Evolutionary conservation across 2,888 invertebrate genomes (phyloP).

Genomic region (Orthonevra nobilis): DNA sequence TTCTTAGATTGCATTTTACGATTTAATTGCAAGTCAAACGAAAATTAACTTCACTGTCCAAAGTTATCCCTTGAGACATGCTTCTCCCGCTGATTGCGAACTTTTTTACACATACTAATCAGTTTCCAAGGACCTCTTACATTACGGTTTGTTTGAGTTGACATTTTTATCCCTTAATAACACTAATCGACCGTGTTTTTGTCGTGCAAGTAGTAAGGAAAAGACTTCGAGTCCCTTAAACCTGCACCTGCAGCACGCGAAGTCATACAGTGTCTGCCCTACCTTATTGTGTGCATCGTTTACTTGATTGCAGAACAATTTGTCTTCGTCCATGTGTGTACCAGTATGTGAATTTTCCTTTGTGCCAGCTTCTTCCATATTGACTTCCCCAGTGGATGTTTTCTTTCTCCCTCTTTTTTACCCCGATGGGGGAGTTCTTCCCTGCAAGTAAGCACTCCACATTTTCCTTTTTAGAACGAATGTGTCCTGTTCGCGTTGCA

Average conservation of each 20-base stretch:
- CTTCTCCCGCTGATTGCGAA: too few relatives aligned
- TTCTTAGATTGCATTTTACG: too few relatives aligned
- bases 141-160: too few relatives aligned
- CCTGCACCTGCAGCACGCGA: conserved; percentile 53
- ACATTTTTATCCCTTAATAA: too few relatives aligned
- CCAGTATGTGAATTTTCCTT: too few relatives aligned
- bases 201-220: conserved; percentile 34
- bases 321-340: conserved; percentile 38
- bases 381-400: conserved; percentile 26
- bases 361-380: conserved; percentile 27
- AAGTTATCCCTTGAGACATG: too few relatives aligned
- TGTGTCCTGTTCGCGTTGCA: conserved; percentile 19
- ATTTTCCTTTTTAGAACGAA: conserved; percentile 51
- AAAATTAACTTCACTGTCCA: too few relatives aligned
- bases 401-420: too few relatives aligned
- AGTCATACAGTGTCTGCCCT: too few relatives aligned
- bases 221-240: conserved; percentile 41
- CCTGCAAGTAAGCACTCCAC: conserved; percentile 23
- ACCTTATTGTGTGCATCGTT: conserved; percentile 68
- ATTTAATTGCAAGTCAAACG: too few relatives aligned
- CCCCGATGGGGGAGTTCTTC: neutral
- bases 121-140: too few relatives aligned
- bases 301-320: conserved; percentile 68
- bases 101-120: too few relatives aligned
- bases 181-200: conserved; percentile 54